Conservation (phyloP, 2,113 vertebrate genomes). For the Hydrochoerus hydrochaeris region DNA sequence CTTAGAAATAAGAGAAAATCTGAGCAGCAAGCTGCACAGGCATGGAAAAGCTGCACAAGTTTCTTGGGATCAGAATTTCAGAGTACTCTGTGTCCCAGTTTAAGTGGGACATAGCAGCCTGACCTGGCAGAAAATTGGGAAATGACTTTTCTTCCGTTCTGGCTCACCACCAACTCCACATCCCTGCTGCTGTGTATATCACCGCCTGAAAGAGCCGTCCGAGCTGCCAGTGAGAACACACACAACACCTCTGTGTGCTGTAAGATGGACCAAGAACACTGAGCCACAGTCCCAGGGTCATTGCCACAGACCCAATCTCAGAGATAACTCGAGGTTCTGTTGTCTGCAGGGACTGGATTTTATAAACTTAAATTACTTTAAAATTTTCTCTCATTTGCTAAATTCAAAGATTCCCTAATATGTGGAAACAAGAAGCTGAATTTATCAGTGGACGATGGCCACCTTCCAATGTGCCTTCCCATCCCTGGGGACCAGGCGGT, state of each 20-base stretch:
- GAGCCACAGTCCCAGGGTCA: background rate
- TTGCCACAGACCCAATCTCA: background rate
- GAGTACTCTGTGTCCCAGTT: background rate
- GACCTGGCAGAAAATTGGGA: background rate
- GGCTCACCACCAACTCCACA: background rate
- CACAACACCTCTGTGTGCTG: background rate
- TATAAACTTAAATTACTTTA: background rate
- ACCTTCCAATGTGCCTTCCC: background rate
- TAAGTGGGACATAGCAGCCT: background rate
- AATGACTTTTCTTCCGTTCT: background rate
- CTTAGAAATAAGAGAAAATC: background rate
- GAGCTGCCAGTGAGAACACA: background rate
- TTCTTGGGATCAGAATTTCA: background rate
- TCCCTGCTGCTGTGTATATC: fast-evolving
- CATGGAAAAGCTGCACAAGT: background rate
- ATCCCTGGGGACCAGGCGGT: fast-evolving
- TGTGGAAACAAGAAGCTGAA: background rate
- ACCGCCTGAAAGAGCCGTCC: background rate
- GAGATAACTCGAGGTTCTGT: background rate
- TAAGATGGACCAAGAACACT: background rate
- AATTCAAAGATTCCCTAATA: background rate
- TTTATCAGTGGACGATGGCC: background rate
- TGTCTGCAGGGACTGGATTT: background rate
- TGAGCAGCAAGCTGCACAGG: background rate
- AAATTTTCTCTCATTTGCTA: background rate